Conservation (phyloP, 23 tunicate genomes). For the Trididemnum miniatum region DNA sequence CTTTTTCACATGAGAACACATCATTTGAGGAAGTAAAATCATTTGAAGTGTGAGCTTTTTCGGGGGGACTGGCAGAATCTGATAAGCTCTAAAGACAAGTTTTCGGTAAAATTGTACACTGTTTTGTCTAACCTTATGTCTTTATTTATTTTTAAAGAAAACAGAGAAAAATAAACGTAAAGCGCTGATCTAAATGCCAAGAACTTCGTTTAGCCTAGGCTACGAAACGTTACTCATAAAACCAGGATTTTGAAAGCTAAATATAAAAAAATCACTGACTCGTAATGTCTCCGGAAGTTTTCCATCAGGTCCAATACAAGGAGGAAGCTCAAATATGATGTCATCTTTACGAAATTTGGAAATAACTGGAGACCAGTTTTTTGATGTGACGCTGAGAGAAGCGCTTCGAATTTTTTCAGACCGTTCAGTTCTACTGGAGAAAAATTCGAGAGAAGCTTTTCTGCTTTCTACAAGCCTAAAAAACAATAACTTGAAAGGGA, state of each 20-base stretch:
- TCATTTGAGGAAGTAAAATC: too few relatives aligned
- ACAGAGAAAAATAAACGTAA: too few relatives aligned
- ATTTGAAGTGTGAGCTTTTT: too few relatives aligned
- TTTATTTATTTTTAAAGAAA: too few relatives aligned
- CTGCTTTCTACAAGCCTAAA: not conserved
- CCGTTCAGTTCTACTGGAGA: not conserved
- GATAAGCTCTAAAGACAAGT: too few relatives aligned
- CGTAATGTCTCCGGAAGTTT: not conserved
- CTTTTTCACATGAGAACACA: too few relatives aligned
- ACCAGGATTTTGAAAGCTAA: not conserved
- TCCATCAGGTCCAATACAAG: not conserved
- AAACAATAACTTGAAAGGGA: too few relatives aligned
- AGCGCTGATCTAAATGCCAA: too few relatives aligned
- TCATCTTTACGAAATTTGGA: not conserved
- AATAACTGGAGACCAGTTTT: constrained; percentile 7
- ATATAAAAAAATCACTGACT: not conserved
- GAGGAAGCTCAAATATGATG: not conserved
- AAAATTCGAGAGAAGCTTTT: not conserved
- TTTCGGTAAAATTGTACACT: too few relatives aligned
- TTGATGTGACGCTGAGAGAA: not conserved
- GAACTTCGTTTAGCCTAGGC: too few relatives aligned
- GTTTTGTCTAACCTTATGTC: too few relatives aligned
- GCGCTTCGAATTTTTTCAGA: not conserved
- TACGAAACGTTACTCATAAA: not conserved
- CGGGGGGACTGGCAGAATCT: too few relatives aligned